These are phyloP conservation scores for Pontoporia blainvillei DNA, from an alignment of 2,113 vertebrate species.

Conservation along the genomic window DNA sequence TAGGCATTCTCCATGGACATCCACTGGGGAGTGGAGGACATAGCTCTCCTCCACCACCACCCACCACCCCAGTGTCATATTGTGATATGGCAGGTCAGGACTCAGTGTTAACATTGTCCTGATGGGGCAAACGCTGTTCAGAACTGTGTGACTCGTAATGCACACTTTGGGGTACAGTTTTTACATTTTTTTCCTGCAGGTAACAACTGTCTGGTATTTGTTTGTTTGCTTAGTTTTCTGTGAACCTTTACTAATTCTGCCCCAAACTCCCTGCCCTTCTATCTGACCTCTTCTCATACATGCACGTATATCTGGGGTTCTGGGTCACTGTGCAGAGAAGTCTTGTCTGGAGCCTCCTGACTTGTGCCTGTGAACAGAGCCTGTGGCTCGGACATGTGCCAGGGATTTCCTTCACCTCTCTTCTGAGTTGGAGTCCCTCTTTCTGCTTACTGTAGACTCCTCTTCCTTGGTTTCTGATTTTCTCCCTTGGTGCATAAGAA, in stretches of 20 bases:
- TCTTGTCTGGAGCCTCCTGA: background rate
- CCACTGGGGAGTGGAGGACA: background rate
- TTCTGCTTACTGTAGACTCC: background rate
- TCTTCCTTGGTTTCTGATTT: background rate
- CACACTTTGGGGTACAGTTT: background rate
- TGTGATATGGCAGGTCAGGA: background rate
- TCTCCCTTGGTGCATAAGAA: background rate
- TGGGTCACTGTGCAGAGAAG: background rate
- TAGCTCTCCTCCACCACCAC: no score
- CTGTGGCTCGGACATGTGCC: fast-evolving
- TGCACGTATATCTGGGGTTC: background rate
- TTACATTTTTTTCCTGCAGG: background rate
- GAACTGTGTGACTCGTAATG: background rate
- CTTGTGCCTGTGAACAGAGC: background rate
- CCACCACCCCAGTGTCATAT: background rate
- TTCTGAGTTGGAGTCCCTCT: background rate
- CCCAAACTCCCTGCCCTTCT: background rate
- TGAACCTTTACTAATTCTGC: background rate
- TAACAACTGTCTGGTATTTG: background rate
- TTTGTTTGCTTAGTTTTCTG: background rate
- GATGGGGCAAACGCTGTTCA: background rate
- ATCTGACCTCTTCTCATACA: background rate
- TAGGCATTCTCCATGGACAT: background rate
- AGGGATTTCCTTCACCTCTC: background rate
- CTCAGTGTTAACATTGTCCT: background rate